Base-by-base conservation (phyloP, 2,797 vertebrate genomes). In the Catamblyrhynchus diadema region DNA sequence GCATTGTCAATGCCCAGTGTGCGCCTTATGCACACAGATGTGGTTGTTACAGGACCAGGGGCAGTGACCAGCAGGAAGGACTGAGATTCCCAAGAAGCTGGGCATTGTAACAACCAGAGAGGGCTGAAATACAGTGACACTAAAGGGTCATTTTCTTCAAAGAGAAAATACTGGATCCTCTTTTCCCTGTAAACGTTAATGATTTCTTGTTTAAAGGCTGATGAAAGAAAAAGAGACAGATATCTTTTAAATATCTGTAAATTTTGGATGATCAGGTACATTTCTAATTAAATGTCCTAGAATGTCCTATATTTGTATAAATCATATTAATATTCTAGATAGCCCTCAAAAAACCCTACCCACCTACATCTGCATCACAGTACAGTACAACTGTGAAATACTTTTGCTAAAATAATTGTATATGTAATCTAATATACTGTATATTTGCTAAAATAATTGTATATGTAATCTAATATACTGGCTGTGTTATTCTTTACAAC, bases 281-380 rank as follows among this genome's bases (percentile, higher is more conserved):
- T 61, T 86, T 85, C 42, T 30, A 37, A 57, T 50, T 33, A 69
- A 81, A 42, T 67, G 1, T 20, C 21, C 23, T 47, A 64, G 5
- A 47, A 66, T 32, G 2, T 20, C n/a, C 8, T 28, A 15, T 35
- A 53, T 64, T 88, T 51, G 0, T 62, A 59, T 33, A 57, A 89
- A 84, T 42, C 5, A 9, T 81, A 35, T 12, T 25, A 35, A 32
- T 37, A 65, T 33, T 53, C 12, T 33, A 32, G 10, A 45, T 8
- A 28, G 5, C 2, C 2, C 6, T 6, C 8, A 59, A 73, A 28
- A 42, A 48, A 24, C 6, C 5, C 0, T 5, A 32, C 4, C 3
- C 3, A 71, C 4, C 4, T 71, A 51, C 21, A 50, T 30, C 23
- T 41, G 22, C 19, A 30, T 33, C 4, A 20, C 20, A 32, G 7